Percentiles rank a stretch among this genome's conserved stretches.
phyloP scores from a whole-genome alignment of 2,797 vertebrate species.

The Megaceryle alcyon region DNA sequence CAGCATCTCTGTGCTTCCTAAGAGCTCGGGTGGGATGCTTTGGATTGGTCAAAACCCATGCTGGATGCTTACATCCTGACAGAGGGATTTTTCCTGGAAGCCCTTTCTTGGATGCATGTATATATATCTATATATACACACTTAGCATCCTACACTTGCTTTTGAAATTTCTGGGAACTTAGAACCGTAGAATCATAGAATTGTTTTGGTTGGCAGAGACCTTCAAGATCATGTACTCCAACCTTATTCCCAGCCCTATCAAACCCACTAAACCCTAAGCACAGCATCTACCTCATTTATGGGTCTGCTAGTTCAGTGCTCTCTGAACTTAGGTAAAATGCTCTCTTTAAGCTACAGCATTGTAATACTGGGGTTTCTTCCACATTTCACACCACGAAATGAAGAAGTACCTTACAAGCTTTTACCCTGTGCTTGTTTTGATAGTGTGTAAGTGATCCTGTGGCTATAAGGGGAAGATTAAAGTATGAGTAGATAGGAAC shows the following conservation, averaged over 20 bases:
- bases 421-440: background rate
- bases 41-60: background rate
- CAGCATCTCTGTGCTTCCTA: background rate
- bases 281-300: background rate
- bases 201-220: too few relatives aligned
- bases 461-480: background rate
- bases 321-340: background rate
- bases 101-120: background rate
- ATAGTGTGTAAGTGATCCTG: background rate
- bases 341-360: background rate
- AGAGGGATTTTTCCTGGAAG: background rate
- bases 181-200: too few relatives aligned
- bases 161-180: background rate
- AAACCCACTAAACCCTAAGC: too few relatives aligned
- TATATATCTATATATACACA: background rate
- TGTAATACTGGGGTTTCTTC: background rate
- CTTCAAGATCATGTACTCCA: too few relatives aligned
- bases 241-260: too few relatives aligned
- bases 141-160: background rate
- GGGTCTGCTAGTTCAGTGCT: background rate
- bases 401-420: background rate
- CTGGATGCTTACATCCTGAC: background rate
- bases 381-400: background rate
- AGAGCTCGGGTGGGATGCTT: background rate
- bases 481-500: background rate